Base-by-base conservation (phyloP, 2,888 invertebrate species). In the Eristalis arbustorum region DNA sequence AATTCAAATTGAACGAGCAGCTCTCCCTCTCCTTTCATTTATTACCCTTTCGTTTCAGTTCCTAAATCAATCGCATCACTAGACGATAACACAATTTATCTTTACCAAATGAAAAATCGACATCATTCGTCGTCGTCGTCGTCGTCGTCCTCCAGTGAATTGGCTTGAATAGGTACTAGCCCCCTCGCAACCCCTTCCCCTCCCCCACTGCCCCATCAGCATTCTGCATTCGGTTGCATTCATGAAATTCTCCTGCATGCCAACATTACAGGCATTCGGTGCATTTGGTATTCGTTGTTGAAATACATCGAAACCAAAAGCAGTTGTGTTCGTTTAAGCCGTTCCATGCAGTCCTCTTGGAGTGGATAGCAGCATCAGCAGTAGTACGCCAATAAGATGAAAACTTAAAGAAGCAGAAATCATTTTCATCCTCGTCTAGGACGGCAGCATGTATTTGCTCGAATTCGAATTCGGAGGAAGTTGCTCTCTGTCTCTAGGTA, bases 31-130 rank as follows among this genome's bases (percentile, higher is more conserved):
- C 31, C 49, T 31, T 75, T 79, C 74, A 79, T 78, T 59, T 66
- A 66, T 68, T 64, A 71, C 64, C 49, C 82, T 66, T 78, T 71
- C 49, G 28, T 56, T 59, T 37, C 18, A 37, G 62, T 71, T 42
- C 28, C 25, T n/a, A 74, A 78, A 74, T 78, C 74, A 87, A 87
- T 87, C 71, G 66, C 57, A 57, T 74, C 69, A 71, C 37, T 18
- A 57, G 28, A 78, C 34, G 40, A 74, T 57, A 72, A 63, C 28
- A 78, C 67, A 64, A 83, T 79, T 71, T 68, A 87, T 83, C 85
- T 74, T 87, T 61, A 28, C 80, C 31, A 78, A 69, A 83, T 87
- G 78, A 83, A 83, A 83, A 87, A 83, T 87, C 72, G 72, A 57
- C 37, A 83, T 63, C 56, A 61, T 68, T 68, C 49, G 49, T 49